A percentile compares a stretch with the other conserved stretches of the same genome.
phyloP scores from a whole-genome alignment of 2,113 vertebrate species.

The Pipa parva region DNA sequence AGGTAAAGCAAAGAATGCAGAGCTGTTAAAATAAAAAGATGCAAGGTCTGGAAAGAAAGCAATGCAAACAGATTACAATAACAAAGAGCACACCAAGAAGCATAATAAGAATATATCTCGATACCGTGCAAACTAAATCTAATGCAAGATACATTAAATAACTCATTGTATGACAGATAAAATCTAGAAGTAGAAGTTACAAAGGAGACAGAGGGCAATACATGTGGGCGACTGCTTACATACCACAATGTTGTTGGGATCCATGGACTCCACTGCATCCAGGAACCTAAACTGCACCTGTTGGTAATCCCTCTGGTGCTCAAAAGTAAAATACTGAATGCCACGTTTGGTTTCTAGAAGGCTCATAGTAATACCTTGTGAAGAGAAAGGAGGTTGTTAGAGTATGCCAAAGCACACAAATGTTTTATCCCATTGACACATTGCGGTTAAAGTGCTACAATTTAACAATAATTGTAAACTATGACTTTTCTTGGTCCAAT shows the following conservation, averaged over 20 bases:
- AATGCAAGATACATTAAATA: no score
- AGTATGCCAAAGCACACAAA: accelerated
- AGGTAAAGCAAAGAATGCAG: not conserved
- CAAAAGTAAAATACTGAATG: constrained; percentile 80
- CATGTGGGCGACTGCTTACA: not conserved
- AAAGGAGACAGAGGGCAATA: not conserved
- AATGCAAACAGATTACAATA: no score
- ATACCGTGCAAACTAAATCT: no score
- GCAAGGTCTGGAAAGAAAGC: no score
- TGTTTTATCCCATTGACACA: accelerated
- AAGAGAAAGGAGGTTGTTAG: not conserved
- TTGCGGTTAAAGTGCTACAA: not conserved
- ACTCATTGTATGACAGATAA: no score
- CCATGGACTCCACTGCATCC: constrained; percentile 91
- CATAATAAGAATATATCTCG: no score
- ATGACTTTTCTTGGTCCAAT: no score
- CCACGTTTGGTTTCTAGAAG: constrained; percentile 78
- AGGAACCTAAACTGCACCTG: constrained; percentile 94
- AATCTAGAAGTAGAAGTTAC: no score
- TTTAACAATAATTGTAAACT: no score
- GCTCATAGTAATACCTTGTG: constrained; percentile 82
- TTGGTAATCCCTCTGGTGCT: constrained; percentile 91
- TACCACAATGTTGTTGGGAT: constrained; percentile 96
- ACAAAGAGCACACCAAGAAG: no score
- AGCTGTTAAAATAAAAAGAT: no score